Base-by-base conservation (phyloP, 2,113 vertebrate genomes). In the Pithys albifrons region DNA sequence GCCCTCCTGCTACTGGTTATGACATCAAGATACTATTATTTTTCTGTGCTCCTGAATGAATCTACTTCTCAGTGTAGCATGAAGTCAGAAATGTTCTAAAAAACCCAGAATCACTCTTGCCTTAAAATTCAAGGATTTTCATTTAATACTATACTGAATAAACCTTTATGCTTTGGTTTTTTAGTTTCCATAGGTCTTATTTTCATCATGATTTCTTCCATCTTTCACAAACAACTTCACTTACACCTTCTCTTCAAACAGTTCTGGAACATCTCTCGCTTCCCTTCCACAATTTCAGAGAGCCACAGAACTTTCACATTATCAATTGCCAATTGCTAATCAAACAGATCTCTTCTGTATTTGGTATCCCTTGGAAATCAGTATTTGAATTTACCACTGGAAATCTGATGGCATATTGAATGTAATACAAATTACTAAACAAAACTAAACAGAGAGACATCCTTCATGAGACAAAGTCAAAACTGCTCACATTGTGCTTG, bases 91-190 rank as follows among this genome's bases (percentile, higher is more conserved):
- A 17, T 54, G 71, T 28, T 58, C 19, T 19, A n/a, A 89, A 67
- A 41, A 35, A 1, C 7, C 25, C 7, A 14, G 29, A 92, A 83
- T 25, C 23, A 51, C 12, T 29, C 43, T 57, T 72, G 71, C 35
- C 71, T 65, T 72, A 64, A 81, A 75, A 64, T 43, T 16, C n/a
- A 33, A 69, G 25, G 5, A 72, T 17, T 80, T 89, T 23, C 29
- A 9, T 75, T 83, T 64, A 86, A 59, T 43, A 54, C 7, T 29
- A 12, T 46, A 57, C 12, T 67, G 52, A 76, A 78, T 70, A 61
- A 11, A 1, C 2, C 4, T n/a, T 37, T 13, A 11, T 4, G 12
- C 6, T 65, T 65, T 19, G 6, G 2, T 0, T 45, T 69, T 74
- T 79, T 25, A 73, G 10, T n/a, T 61, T 84, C 22, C 37, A 48